These are phyloP conservation scores for Taphrorychus bicolor DNA, from an alignment of 2,888 invertebrate genomes.

Conservation along the genomic window DNA sequence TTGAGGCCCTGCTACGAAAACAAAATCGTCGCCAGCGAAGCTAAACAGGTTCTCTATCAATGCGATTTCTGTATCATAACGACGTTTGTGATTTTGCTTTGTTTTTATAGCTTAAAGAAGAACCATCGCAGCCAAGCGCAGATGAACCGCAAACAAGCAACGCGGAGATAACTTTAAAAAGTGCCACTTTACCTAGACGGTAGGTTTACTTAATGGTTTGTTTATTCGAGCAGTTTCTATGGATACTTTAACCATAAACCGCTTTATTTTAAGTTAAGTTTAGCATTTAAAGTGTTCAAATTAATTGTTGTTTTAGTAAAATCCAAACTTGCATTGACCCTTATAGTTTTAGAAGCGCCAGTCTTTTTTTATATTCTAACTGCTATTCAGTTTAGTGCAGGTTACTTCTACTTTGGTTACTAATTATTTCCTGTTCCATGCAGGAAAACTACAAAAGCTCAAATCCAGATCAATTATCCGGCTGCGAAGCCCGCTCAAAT, in stretches of 20 bases:
- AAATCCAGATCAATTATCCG: conserved; percentile 67
- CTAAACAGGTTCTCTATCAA: conserved; percentile 42
- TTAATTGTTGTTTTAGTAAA: too few relatives aligned
- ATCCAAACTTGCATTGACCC: too few relatives aligned
- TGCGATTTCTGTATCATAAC: not conserved
- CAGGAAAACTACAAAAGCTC: conserved; percentile 68
- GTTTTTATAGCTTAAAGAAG: conserved; percentile 34
- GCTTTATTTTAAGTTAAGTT: too few relatives aligned
- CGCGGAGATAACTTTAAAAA: conserved; percentile 71
- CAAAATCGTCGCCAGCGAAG: conserved; percentile 39
- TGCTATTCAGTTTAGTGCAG: too few relatives aligned
- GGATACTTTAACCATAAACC: too few relatives aligned
- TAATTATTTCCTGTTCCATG: too few relatives aligned
- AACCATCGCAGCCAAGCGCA: conserved; percentile 42
- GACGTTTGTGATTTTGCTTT: not conserved
- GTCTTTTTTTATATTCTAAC: too few relatives aligned
- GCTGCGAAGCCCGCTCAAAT: conserved; percentile 58
- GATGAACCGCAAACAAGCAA: conserved; percentile 65
- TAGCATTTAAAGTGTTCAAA: too few relatives aligned
- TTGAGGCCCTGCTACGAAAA: conserved; percentile 47
- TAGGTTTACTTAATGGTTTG: not conserved
- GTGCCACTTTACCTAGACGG: conserved; percentile 70
- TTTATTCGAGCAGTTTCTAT: not conserved
- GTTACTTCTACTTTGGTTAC: too few relatives aligned
- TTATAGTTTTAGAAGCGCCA: too few relatives aligned